Evolutionary conservation across 2,888 invertebrate species (phyloP).

Genomic region (Limnephilus auricula): DNA sequence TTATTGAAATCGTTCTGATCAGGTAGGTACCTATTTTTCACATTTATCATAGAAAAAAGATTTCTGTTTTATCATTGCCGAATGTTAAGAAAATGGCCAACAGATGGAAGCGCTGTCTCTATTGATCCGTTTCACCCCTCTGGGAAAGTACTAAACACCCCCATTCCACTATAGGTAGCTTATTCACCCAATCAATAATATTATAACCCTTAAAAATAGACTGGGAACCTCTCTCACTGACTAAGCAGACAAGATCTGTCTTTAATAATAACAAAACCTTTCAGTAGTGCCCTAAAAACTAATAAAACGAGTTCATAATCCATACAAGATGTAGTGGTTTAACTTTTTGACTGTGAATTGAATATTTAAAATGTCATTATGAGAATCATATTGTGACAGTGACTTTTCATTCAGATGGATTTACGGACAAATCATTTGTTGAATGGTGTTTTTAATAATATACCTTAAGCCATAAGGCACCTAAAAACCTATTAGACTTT

Average conservation of each 20-base stretch:
- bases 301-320: not conserved
- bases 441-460: constrained; percentile 31
- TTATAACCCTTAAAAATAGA: constrained; percentile 40
- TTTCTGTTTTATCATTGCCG: not conserved
- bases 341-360: not conserved
- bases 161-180: constrained; percentile 6
- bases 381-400: constrained; percentile 27
- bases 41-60: not conserved
- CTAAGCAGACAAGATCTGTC: not conserved
- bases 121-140: constrained; percentile 72
- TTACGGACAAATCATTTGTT: not conserved
- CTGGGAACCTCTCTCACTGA: not conserved
- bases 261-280: constrained; percentile 12
- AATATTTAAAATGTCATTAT: constrained; percentile 39
- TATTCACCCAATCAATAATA: constrained; percentile 46
- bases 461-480: not conserved
- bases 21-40: not conserved
- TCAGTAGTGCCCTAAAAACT: not conserved
- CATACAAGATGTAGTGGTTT: constrained; percentile 29
- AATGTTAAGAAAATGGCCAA: not conserved
- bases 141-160: constrained; percentile 55
- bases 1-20: not conserved
- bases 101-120: constrained; percentile 69
- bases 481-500: not conserved
- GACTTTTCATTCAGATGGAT: not conserved